phyloP scores from a whole-genome alignment of 2,797 vertebrate species.

The Siniperca undulata region DNA sequence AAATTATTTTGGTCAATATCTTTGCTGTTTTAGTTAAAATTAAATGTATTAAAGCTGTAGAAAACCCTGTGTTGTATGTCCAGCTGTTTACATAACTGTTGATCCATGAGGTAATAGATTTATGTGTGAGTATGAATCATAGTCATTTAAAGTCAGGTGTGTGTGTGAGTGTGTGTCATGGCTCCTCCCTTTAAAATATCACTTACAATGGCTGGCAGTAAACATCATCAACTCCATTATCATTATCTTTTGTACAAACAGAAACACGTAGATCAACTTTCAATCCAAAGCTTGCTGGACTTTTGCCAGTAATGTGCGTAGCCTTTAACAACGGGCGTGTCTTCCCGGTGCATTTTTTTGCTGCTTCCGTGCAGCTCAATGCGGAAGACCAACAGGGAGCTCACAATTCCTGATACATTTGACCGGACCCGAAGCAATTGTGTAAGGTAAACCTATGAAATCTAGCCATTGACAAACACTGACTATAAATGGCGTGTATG shows the following conservation, averaged over 20 bases:
- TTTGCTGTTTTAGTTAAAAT: background rate
- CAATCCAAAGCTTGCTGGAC: background rate
- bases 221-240: background rate
- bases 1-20: background rate
- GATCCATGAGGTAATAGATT: conserved; percentile 12
- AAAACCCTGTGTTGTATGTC: background rate
- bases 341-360: background rate
- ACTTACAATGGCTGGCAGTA: too few relatives aligned
- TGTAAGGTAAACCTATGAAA: conserved; percentile 42
- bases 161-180: too few relatives aligned
- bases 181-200: background rate
- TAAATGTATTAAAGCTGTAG: background rate
- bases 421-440: background rate
- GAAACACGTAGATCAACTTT: background rate
- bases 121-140: background rate
- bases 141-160: background rate
- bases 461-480: rapidly evolving
- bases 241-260: background rate
- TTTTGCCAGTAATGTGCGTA: conserved; percentile 1
- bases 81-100: background rate
- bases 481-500: background rate
- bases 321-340: conserved; percentile 55
- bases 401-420: conserved; percentile 10
- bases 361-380: conserved; percentile 20
- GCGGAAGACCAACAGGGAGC: conserved; percentile 65